These are phyloP conservation scores for Macrosoma leucophasiata DNA, from an alignment of 2,888 invertebrate species.

Conservation along the genomic window DNA sequence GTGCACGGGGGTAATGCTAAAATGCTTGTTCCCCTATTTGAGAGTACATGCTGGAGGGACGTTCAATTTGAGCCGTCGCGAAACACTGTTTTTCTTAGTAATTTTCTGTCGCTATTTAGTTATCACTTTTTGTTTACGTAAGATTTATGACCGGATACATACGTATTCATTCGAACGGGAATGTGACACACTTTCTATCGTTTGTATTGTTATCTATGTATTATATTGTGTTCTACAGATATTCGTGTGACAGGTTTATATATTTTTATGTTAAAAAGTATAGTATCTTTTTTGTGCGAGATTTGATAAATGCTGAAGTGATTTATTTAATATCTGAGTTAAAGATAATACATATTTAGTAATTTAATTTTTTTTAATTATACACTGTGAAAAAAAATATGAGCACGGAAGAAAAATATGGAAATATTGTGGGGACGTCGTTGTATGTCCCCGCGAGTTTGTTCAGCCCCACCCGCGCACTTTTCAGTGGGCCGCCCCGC, in stretches of 20 bases:
- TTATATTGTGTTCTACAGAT: constrained; percentile 45
- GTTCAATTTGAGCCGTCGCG: constrained; percentile 43
- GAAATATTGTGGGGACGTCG: constrained; percentile 33
- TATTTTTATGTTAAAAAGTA: no score
- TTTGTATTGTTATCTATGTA: constrained; percentile 54
- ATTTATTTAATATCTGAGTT: no score
- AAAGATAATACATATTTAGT: no score
- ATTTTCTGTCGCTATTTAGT: constrained; percentile 43
- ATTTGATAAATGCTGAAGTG: no score
- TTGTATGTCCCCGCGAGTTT: constrained; percentile 73
- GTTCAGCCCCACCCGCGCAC: constrained; percentile 76
- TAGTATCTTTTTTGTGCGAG: no score
- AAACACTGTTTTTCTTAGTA: constrained; percentile 41
- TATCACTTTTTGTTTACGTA: constrained; percentile 58
- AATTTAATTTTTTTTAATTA: not conserved
- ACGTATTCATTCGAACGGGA: constrained; percentile 64
- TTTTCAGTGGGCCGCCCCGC: constrained; percentile 71
- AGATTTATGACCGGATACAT: constrained; percentile 68
- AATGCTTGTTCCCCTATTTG: constrained; percentile 77
- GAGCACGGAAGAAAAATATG: no score
- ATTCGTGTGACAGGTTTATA: no score
- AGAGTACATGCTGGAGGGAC: constrained; percentile 74
- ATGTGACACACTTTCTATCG: constrained; percentile 69
- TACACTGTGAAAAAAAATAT: constrained; percentile 21
- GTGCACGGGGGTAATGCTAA: constrained; percentile 77